These are phyloP conservation scores for Rhagologus leucostigma DNA, from an alignment of 2,113 vertebrate species.

Conservation along the genomic window DNA sequence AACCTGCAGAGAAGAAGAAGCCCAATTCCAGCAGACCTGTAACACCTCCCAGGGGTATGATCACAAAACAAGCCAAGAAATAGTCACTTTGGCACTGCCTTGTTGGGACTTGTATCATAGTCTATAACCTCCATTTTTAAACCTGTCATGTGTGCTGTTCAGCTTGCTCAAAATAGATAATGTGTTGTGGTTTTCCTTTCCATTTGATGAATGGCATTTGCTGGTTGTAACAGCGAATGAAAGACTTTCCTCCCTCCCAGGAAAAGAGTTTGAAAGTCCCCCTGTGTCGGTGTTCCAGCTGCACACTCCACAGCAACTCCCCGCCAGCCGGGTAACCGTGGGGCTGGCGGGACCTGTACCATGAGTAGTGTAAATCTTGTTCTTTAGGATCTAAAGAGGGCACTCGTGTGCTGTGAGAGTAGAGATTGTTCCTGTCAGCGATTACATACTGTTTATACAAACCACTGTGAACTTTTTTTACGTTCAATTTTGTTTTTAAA, in stretches of 20 bases:
- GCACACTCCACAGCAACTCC: conserved; percentile 71
- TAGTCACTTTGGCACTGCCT: conserved; percentile 73
- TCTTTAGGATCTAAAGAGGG: conserved; percentile 73
- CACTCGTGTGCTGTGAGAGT: conserved; percentile 71
- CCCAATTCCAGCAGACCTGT: conserved; percentile 93
- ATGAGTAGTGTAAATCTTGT: conserved; percentile 68
- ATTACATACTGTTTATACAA: conserved; percentile 73
- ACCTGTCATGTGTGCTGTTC: conserved; percentile 75
- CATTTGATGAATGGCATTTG: conserved; percentile 71
- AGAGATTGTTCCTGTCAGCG: conserved; percentile 67
- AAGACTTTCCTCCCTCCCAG: conserved; percentile 63
- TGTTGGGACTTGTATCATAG: conserved; percentile 78
- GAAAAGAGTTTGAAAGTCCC: conserved; percentile 62
- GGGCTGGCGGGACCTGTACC: neutral
- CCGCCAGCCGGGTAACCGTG: neutral
- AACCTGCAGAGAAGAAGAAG: conserved; percentile 99
- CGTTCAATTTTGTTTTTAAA: conserved; percentile 72
- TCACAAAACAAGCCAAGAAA: conserved; percentile 98
- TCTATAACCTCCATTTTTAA: conserved; percentile 80
- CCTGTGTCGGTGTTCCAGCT: conserved; percentile 79
- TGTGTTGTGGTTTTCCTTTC: conserved; percentile 76
- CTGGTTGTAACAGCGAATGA: conserved; percentile 77
- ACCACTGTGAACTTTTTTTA: conserved; percentile 82
- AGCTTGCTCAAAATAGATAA: conserved; percentile 79
- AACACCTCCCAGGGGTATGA: conserved; percentile 95